phyloP scores from a whole-genome alignment of 2,888 invertebrate genomes.

The Megamerina dolium region DNA sequence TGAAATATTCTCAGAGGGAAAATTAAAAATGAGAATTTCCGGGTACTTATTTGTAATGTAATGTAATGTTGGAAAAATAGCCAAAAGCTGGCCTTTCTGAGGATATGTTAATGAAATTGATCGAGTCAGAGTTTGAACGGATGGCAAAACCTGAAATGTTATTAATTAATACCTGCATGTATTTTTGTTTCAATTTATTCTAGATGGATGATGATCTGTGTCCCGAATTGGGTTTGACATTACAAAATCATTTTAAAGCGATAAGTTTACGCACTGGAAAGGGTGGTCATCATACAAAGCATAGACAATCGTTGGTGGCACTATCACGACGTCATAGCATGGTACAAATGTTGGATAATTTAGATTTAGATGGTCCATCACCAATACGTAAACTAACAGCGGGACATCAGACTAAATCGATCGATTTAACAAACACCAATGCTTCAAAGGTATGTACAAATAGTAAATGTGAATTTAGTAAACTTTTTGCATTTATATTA shows the following conservation, averaged over 20 bases:
- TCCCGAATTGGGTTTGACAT: conserved; percentile 73
- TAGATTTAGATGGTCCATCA: conserved; percentile 66
- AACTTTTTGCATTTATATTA: not conserved
- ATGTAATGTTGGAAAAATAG: too few relatives aligned
- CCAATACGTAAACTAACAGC: conserved; percentile 55
- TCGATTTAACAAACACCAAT: conserved; percentile 40
- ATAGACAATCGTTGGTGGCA: conserved; percentile 79
- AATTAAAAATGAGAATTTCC: too few relatives aligned
- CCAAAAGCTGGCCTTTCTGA: too few relatives aligned
- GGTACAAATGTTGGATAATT: conserved; percentile 68
- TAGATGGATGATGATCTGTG: conserved; percentile 81
- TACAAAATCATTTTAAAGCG: conserved; percentile 86
- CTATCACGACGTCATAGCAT: conserved; percentile 73
- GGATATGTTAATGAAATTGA: too few relatives aligned
- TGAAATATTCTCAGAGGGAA: too few relatives aligned
- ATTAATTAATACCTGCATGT: too few relatives aligned
- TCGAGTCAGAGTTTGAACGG: too few relatives aligned
- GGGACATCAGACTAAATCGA: conserved; percentile 43
- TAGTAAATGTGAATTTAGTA: too few relatives aligned
- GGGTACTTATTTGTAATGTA: too few relatives aligned
- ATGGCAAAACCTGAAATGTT: too few relatives aligned
- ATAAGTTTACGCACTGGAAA: conserved; percentile 73
- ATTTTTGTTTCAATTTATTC: too few relatives aligned
- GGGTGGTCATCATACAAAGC: conserved; percentile 62
- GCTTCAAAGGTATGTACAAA: conserved; percentile 46